phyloP scores from a whole-genome alignment of 1,140 invertebrate species.

The Acyrthosiphon pisum region DNA sequence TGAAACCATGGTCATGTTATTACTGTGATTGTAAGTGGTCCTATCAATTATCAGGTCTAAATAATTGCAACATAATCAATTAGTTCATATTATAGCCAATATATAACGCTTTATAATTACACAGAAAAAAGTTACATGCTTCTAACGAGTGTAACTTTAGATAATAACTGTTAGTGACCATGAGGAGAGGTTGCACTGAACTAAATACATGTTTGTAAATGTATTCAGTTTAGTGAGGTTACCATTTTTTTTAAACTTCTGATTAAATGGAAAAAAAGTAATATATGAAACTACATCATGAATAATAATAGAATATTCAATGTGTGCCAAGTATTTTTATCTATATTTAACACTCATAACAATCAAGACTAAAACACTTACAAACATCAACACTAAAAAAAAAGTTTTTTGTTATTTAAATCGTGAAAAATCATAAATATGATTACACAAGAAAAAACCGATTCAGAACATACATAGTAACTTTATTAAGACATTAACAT shows the following conservation, averaged over 20 bases:
- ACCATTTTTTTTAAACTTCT: neutral
- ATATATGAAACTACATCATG: neutral
- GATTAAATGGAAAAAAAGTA: neutral
- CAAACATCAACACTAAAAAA: neutral
- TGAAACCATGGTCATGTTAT: neutral
- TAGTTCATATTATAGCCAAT: neutral
- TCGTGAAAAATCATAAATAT: neutral
- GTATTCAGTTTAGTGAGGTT: neutral
- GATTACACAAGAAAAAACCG: neutral
- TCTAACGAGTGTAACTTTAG: neutral
- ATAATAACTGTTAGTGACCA: neutral
- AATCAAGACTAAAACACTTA: neutral
- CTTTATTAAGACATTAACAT: conserved; percentile 45
- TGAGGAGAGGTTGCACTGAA: neutral
- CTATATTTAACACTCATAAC: conserved; percentile 18
- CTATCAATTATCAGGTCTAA: neutral
- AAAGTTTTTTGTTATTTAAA: neutral
- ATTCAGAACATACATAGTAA: conserved; percentile 39
- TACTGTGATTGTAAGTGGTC: neutral
- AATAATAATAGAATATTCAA: neutral
- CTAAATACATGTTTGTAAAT: neutral
- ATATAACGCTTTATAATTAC: neutral
- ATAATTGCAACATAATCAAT: neutral
- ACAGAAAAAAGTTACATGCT: neutral
- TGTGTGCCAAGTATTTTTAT: conserved; percentile 26